Evolutionary conservation across 2,888 invertebrate genomes (phyloP), one percentile per base, ranked within the genome.

Genomic region (Hypena proboscidalis): DNA sequence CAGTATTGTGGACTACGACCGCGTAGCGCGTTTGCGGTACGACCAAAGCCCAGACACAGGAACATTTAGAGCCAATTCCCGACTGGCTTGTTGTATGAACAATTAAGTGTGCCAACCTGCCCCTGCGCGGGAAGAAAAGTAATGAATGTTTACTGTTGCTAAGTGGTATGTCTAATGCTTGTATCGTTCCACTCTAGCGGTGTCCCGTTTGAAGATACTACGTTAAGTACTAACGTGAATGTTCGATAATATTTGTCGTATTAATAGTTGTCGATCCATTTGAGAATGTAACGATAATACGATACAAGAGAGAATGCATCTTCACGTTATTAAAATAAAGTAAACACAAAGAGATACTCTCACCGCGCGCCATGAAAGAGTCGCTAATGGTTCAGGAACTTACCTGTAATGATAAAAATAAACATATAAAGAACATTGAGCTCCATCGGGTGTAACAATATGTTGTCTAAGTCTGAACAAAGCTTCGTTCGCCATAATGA

Each of bases 21-120:
- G 67, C 76, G 74, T 62, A 70, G 77, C 71, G 71, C 78, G 75
- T 79, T 83, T 85, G 84, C 63, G 86, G 83, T 77, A 80, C 74
- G 72, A 75, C 80, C 75, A 77, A 74, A 80, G 74, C 78, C 82
- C 81, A 82, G 84, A 82, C 85, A 81, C 70, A 77, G 76, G 70
- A 83, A 80, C 85, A 83, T 85, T 86, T 87, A 85, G 80, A 86
- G 80, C 83, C 82, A 85, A 89, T 87, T 85, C 88, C 83, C 87
- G 62, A 69, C 79, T 84, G 86, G 83, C 85, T 88, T 89, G 87
- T 88, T 87, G 84, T 84, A 87, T 86, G 87, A 89, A 88, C 89
- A 88, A 87, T 90, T 88, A 89, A 86, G 83, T 81, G 80, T 81
- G 75, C 80, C 77, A 80, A 83, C 83, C 83, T 83, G 77, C 73